Base-by-base conservation (phyloP, 2,888 invertebrate species). In the Lepidochrysops patricia region DNA sequence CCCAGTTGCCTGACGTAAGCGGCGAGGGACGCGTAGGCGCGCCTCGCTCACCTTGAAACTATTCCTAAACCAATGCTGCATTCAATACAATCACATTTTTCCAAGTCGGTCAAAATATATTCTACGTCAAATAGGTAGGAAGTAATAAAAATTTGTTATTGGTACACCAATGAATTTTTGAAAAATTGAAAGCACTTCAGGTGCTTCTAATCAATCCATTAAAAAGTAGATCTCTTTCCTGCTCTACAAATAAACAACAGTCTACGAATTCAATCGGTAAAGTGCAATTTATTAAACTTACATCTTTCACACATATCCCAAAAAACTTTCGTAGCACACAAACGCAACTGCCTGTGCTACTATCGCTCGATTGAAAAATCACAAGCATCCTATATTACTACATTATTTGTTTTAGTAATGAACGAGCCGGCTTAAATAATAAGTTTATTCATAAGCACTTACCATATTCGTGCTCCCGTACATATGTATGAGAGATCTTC, bases 391-490 rank as follows among this genome's bases (percentile, higher is more conserved):
- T 89, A 85, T 87, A 80, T 76, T 85, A 87, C 88, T 87, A 87
- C 84, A 81, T 81, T 88, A 87, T 89, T 89, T 88, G 88, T 89
- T 89, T 89, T 89, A 88, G 89, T 89, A 89, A 89, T 88, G 86
- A 88, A 89, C 88, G 84, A 86, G 82, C 84, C 79, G 80, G 83
- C 87, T 89, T 86, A 88, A 88, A 87, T 87, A 87, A 87, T 86
- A 88, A 87, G 86, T 87, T 77, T 87, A 89, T 89, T 88, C 89
- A 89, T 87, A 89, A 86, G 83, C 82, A 85, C 88, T 86, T 86
- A 85, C 85, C 86, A 87, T 86, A 87, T 85, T 82, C 76, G 87
- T 82, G 86, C 85, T 83, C 79, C 74, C 80, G 87, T 84, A 84
- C 88, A 86, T 88, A 88, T 88, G 89, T 86, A 89, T 89, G 87